Evolutionary conservation across 2,113 vertebrate species (phyloP).

Genomic region (Carassius auratus): DNA sequence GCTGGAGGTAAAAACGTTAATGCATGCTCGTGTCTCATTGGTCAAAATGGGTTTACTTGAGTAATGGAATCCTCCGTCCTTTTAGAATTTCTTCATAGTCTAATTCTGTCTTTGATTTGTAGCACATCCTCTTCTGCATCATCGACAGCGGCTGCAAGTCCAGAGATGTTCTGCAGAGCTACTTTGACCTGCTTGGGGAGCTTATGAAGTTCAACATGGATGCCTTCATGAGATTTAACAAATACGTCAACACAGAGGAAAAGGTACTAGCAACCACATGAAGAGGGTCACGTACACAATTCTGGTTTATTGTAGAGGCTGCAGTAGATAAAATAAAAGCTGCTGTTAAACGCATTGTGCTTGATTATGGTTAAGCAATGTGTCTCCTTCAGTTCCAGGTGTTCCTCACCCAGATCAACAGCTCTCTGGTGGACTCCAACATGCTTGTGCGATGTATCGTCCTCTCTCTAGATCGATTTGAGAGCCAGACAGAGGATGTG

Average conservation of each 20-base stretch:
- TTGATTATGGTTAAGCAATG: not conserved
- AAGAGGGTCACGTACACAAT: not conserved
- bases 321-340: not conserved
- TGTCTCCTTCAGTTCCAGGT: constrained; percentile 85
- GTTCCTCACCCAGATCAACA: constrained; percentile 97
- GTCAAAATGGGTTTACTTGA: not conserved
- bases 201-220: constrained; percentile 99
- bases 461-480: constrained; percentile 93
- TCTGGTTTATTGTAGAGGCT: not conserved
- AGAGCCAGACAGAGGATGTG: constrained; percentile 84
- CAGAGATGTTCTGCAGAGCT: constrained; percentile 95
- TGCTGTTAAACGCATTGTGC: too few relatives aligned
- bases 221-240: constrained; percentile 98
- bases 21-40: not conserved
- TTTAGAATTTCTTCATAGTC: too few relatives aligned
- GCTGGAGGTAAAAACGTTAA: constrained; percentile 82
- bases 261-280: constrained; percentile 78
- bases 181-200: constrained; percentile 97
- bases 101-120: constrained; percentile 30
- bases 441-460: constrained; percentile 98
- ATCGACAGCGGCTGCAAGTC: constrained; percentile 98
- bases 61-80: not conserved
- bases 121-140: constrained; percentile 99
- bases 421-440: constrained; percentile 96
- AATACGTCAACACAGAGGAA: constrained; percentile 96